phyloP scores from a whole-genome alignment of 2,888 invertebrate species.

The Podabrus alpinus region DNA sequence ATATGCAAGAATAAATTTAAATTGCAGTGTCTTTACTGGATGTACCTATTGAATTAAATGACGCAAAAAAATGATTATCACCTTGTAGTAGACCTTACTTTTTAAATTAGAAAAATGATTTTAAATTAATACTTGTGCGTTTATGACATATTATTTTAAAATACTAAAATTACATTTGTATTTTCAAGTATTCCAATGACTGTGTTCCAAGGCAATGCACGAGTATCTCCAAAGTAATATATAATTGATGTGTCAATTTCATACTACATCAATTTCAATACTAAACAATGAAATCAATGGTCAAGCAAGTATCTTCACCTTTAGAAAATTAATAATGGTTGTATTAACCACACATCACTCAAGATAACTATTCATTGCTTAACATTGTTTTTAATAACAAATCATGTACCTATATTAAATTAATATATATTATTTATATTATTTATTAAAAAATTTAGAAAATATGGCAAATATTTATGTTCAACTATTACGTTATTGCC shows the following conservation, averaged over 20 bases:
- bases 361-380: not conserved
- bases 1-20: not conserved
- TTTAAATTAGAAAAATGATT: not conserved
- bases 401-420: too few species aligned
- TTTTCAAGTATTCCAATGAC: not conserved
- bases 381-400: not conserved
- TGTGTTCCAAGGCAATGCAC: not conserved
- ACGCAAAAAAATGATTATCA: not conserved
- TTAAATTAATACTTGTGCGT: not conserved
- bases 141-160: not conserved
- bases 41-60: not conserved
- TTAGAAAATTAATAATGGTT: not conserved
- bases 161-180: not conserved
- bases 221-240: not conserved
- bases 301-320: not conserved
- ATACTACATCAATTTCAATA: not conserved
- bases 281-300: not conserved
- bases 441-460: not conserved
- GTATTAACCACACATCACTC: not conserved
- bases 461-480: not conserved
- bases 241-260: not conserved
- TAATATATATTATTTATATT: too few species aligned
- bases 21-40: not conserved
- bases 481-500: too few species aligned
- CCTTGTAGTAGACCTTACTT: constrained; percentile 1